phyloP scores from a whole-genome alignment of 2,797 vertebrate genomes.

The Octomys mimax region DNA sequence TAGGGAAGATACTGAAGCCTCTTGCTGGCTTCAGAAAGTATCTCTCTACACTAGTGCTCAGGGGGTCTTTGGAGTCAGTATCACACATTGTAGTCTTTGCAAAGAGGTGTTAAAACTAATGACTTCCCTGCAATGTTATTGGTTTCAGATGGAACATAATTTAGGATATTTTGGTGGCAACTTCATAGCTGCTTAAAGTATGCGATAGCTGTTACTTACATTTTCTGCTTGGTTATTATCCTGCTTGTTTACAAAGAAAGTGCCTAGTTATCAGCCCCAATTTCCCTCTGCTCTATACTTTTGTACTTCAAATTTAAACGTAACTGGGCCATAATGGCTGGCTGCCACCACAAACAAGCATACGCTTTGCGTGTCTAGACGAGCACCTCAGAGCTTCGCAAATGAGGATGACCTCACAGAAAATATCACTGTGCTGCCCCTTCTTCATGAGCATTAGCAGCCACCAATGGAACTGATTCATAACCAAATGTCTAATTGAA shows the following conservation, averaged over 20 bases:
- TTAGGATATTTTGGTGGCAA: slow-evolving; percentile 31
- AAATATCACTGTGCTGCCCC: background rate
- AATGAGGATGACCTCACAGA: background rate
- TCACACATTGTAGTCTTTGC: background rate
- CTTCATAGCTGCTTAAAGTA: slow-evolving; percentile 28
- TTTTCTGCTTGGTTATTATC: background rate
- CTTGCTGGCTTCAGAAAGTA: background rate
- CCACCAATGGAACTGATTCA: background rate
- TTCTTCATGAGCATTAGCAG: background rate
- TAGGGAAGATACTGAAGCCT: background rate
- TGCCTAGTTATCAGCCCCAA: background rate
- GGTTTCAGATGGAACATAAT: slow-evolving; percentile 17
- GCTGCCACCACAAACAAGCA: background rate
- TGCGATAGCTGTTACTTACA: background rate
- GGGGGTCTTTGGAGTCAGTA: background rate
- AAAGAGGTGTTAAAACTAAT: background rate
- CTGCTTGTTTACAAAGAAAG: slow-evolving; percentile 63
- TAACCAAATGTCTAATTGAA: slow-evolving; percentile 24
- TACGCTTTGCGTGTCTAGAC: slow-evolving; percentile 57
- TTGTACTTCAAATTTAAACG: slow-evolving; percentile 48
- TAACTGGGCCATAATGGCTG: slow-evolving; percentile 49
- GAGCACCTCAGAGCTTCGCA: background rate
- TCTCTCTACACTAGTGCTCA: background rate
- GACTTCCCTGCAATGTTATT: background rate
- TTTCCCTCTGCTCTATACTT: slow-evolving; percentile 50